phyloP scores from a whole-genome alignment of 2,888 invertebrate genomes.

The Eupelmus urozonus region DNA sequence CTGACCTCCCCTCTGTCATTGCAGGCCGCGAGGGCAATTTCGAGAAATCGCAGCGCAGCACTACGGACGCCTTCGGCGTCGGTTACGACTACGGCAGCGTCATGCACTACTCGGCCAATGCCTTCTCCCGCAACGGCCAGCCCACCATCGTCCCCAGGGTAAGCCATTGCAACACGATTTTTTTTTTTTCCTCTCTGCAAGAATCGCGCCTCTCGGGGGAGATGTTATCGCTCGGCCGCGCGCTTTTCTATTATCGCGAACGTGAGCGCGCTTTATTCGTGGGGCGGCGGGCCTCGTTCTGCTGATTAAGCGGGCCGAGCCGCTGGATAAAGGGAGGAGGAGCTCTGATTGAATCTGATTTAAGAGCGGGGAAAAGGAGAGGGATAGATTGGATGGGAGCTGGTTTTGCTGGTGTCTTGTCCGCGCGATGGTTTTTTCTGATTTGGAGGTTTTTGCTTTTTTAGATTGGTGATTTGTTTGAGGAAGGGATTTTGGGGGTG shows the following conservation, averaged over 20 bases:
- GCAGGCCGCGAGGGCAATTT: slow-evolving; percentile 84
- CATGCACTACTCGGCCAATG: slow-evolving; percentile 89
- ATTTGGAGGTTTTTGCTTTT: no score
- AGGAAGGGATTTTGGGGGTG: no score
- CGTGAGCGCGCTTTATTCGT: no score
- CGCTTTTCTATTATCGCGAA: no score
- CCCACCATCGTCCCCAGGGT: slow-evolving; percentile 87
- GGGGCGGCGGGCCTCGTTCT: background rate
- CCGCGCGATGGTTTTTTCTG: no score
- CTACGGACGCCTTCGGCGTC: slow-evolving; percentile 83
- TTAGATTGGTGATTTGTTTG: no score
- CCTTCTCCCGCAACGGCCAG: slow-evolving; percentile 85
- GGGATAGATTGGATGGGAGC: no score
- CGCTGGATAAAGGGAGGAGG: no score
- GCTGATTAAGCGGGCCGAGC: background rate
- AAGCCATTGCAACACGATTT: slow-evolving; percentile 59
- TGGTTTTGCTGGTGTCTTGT: background rate
- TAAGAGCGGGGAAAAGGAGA: no score
- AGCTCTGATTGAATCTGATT: no score
- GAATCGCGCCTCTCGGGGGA: background rate
- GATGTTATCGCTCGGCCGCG: slow-evolving; percentile 18
- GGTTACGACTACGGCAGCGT: slow-evolving; percentile 89
- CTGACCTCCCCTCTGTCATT: no score
- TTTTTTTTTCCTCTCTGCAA: background rate
- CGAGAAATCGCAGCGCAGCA: slow-evolving; percentile 81